Evolutionary conservation across 2,113 vertebrate genomes (phyloP).

Genomic region (Cochlearius cochlearius): DNA sequence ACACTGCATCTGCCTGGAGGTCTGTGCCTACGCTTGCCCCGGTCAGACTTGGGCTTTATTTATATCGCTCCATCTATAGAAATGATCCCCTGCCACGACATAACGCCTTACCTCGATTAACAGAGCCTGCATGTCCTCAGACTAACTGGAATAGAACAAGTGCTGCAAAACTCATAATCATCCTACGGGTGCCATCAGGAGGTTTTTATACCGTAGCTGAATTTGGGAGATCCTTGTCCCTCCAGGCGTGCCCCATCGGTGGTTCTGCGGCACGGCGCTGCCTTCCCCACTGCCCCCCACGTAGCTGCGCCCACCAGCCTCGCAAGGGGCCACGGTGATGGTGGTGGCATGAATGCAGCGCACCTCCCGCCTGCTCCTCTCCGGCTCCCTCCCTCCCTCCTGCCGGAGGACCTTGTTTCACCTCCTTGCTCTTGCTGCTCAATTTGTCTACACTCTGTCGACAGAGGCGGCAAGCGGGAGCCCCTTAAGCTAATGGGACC

Average conservation of each 20-base stretch:
- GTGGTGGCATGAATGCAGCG: not conserved
- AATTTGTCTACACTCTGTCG: rapidly evolving
- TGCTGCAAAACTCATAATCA: not conserved
- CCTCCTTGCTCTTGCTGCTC: not conserved
- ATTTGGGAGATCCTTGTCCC: not conserved
- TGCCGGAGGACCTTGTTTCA: not conserved
- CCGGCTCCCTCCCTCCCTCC: not conserved
- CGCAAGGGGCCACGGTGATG: not conserved
- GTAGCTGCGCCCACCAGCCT: rapidly evolving
- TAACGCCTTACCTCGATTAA: not conserved
- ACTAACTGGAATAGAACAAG: not conserved
- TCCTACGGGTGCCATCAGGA: not conserved
- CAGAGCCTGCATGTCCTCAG: not conserved
- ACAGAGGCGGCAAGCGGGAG: not conserved
- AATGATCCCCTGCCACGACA: not conserved
- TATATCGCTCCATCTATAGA: not conserved
- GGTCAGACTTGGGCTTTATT: not conserved
- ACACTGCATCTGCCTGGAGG: not conserved
- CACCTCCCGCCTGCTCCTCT: not conserved
- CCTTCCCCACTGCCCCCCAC: not conserved
- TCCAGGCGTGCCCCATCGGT: not conserved
- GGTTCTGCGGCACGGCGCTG: not conserved
- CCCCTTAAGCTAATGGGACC: not conserved
- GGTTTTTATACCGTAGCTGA: not conserved
- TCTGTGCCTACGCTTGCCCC: not conserved